These are phyloP conservation scores for Podarcis muralis DNA, from an alignment of 2,113 vertebrate genomes.

Conservation along the genomic window DNA sequence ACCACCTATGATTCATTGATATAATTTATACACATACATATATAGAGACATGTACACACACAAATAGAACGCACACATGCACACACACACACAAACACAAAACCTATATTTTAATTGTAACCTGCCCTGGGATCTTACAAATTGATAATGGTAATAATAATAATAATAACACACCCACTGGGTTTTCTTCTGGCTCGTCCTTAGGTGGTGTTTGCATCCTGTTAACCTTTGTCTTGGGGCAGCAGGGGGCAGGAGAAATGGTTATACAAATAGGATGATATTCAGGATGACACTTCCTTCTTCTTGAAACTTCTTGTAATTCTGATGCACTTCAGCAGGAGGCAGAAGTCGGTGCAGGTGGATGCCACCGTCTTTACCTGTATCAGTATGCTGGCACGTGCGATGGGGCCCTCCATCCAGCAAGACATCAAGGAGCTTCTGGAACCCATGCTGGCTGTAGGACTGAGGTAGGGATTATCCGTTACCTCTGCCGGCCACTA, in stretches of 20 bases:
- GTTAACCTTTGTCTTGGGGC: background rate
- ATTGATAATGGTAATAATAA: no score
- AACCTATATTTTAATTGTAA: no score
- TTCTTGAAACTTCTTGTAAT: background rate
- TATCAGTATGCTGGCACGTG: slow-evolving; percentile 96
- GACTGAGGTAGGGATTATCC: slow-evolving; percentile 84
- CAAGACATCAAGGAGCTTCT: slow-evolving; percentile 98
- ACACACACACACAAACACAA: no score
- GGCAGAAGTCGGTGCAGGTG: slow-evolving; percentile 96
- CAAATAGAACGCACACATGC: no score
- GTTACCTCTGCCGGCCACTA: slow-evolving; percentile 12
- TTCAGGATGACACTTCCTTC: background rate
- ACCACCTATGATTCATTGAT: no score
- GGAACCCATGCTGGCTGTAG: slow-evolving; percentile 97
- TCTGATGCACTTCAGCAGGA: slow-evolving; percentile 72
- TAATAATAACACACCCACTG: no score
- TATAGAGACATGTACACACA: no score
- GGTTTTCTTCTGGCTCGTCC: background rate
- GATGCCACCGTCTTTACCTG: slow-evolving; percentile 98
- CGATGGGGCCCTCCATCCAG: slow-evolving; percentile 95
- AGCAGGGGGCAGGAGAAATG: background rate
- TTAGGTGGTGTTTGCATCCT: background rate
- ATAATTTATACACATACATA: no score
- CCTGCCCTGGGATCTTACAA: no score
- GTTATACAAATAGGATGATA: background rate